A percentile compares a stretch with the other conserved stretches of the same genome.
These are phyloP conservation scores for Hydra vulgaris DNA, from an alignment of 30 jellyfish, hydroid and myxozoan species.

Conservation along the genomic window DNA sequence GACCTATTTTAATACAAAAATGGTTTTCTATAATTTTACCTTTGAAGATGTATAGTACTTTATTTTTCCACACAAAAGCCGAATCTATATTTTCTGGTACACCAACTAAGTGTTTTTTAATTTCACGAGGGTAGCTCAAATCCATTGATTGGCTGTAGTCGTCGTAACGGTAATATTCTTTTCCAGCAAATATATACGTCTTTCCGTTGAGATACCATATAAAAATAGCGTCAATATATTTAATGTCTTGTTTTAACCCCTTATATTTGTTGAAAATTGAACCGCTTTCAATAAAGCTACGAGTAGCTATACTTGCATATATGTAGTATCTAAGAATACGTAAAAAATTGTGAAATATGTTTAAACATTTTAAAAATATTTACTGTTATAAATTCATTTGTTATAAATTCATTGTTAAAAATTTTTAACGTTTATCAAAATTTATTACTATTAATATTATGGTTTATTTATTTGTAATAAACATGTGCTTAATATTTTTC, in stretches of 20 bases:
- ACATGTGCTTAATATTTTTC: too few relatives aligned
- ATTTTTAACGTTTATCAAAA: too few relatives aligned
- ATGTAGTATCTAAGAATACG: conserved; percentile 3
- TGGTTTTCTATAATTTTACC: too few relatives aligned
- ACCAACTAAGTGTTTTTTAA: conserved; percentile 47
- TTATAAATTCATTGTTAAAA: too few relatives aligned
- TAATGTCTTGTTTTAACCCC: conserved; percentile 50
- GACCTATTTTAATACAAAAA: too few relatives aligned
- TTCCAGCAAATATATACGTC: conserved; percentile 60
- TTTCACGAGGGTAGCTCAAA: conserved; percentile 49
- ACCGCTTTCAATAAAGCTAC: conserved; percentile 10
- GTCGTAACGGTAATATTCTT: conserved; percentile 33
- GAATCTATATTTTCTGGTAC: conserved; percentile 68
- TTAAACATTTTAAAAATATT: not conserved
- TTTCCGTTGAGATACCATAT: conserved; percentile 59
- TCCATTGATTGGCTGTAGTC: conserved; percentile 34
- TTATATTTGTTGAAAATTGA: conserved; percentile 36
- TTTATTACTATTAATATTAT: too few relatives aligned
- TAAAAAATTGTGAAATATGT: too few relatives aligned
- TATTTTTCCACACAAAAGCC: conserved; percentile 73
- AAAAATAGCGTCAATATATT: conserved; percentile 70
- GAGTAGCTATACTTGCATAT: not conserved
- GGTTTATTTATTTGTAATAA: too few relatives aligned
- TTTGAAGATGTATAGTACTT: conserved; percentile 67
- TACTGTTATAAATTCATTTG: too few relatives aligned